These are phyloP conservation scores for Radopholus similis DNA, from an alignment of 1,140 invertebrate species.

Conservation along the genomic window DNA sequence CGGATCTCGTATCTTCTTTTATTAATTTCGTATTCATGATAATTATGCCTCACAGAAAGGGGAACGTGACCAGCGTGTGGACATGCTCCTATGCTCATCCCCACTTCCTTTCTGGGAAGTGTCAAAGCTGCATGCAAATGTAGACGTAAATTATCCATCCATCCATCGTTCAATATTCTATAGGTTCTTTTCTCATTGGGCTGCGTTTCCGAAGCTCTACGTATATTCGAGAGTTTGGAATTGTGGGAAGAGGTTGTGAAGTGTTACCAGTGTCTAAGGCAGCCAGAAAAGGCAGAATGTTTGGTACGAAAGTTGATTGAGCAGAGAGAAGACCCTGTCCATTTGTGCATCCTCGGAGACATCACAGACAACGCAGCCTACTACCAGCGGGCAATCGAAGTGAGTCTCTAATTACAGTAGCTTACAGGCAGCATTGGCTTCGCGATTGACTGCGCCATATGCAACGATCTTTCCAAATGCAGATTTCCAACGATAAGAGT, in stretches of 20 bases:
- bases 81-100: conserved; percentile 19
- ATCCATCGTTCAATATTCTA: too few species aligned
- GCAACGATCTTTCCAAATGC: background rate
- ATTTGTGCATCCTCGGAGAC: conserved; percentile 30
- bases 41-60: too few species aligned
- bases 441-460: background rate
- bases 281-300: conserved; percentile 31
- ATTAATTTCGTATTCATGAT: too few species aligned
- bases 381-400: conserved; percentile 26
- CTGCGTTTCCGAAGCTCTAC: conserved; percentile 30
- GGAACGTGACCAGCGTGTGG: background rate
- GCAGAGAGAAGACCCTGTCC: conserved; percentile 8
- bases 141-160: too few species aligned
- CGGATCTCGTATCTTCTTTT: background rate
- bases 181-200: conserved; percentile 32
- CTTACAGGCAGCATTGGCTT: too few species aligned
- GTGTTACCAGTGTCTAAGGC: conserved; percentile 20
- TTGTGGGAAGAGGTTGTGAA: conserved; percentile 27
- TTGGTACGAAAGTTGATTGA: conserved; percentile 21
- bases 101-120: conserved; percentile 31
- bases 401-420: too few species aligned
- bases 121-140: conserved; percentile 16
- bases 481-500: conserved; percentile 25
- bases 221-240: conserved; percentile 25
- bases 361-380: conserved; percentile 23